phyloP scores from a whole-genome alignment of 2,797 vertebrate species.

The Melanotaenia maccullochi region DNA sequence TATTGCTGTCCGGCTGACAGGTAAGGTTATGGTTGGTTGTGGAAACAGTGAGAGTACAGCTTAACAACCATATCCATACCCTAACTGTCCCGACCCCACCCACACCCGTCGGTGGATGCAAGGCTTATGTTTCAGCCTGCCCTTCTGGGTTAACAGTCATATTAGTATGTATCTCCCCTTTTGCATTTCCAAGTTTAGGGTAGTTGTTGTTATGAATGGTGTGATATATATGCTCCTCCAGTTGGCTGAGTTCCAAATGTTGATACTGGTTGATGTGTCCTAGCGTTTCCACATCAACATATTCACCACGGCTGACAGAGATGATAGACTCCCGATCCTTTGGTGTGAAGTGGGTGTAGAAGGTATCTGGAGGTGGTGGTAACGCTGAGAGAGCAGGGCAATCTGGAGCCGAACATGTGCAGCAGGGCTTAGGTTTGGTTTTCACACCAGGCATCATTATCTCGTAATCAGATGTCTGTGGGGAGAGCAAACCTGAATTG shows the following conservation, averaged over 20 bases:
- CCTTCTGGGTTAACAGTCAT: neutral
- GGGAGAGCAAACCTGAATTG: conserved; percentile 6
- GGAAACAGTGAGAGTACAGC: too few species aligned
- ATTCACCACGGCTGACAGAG: conserved; percentile 19
- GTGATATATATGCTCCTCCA: conserved; percentile 64
- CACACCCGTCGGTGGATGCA: too few species aligned
- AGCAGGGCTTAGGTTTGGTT: conserved; percentile 7
- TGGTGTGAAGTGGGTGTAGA: conserved; percentile 13
- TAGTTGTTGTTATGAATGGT: conserved; percentile 8
- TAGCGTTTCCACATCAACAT: conserved; percentile 39
- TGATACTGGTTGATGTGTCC: conserved; percentile 47
- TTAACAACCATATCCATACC: too few species aligned
- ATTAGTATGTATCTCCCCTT: conserved; percentile 8
- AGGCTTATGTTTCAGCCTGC: neutral
- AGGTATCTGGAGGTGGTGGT: conserved; percentile 22
- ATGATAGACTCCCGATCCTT: conserved; percentile 20
- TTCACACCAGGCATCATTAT: conserved; percentile 38
- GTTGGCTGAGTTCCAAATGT: conserved; percentile 40
- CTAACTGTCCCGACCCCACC: too few species aligned
- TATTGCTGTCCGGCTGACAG: too few species aligned
- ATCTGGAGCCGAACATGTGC: conserved; percentile 1
- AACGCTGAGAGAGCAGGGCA: neutral
- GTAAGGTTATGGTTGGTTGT: too few species aligned
- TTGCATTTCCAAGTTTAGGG: conserved; percentile 21
- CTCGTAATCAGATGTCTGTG: conserved; percentile 62